Percentiles rank a stretch among this genome's conserved stretches.
Conservation (phyloP, 2,797 vertebrate species). For the Schizopygopsis pylzovi region DNA sequence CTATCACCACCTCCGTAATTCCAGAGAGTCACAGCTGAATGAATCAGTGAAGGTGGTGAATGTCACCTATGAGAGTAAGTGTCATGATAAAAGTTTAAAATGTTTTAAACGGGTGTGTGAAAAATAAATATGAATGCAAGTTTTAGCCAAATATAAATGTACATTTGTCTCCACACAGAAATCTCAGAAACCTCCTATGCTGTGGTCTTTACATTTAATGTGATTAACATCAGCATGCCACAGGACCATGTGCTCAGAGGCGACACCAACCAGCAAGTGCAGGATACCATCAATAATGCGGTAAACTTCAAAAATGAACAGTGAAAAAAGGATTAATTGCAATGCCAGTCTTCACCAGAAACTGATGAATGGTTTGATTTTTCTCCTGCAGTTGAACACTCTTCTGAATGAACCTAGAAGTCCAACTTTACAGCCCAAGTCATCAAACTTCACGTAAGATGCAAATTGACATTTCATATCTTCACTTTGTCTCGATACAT, state of each 20-base stretch:
- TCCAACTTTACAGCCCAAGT: too few relatives aligned
- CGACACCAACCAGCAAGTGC: neutral
- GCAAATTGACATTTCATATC: too few relatives aligned
- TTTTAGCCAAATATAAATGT: too few relatives aligned
- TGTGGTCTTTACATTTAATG: neutral
- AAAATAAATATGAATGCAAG: too few relatives aligned
- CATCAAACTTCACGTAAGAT: too few relatives aligned
- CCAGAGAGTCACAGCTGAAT: conserved; percentile 5
- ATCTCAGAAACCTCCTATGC: conserved; percentile 8
- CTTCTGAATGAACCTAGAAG: neutral
- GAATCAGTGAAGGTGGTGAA: conserved; percentile 13
- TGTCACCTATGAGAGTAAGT: conserved; percentile 29
- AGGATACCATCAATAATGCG: neutral
- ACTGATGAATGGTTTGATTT: neutral
- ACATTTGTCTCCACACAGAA: neutral
- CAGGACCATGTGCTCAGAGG: neutral
- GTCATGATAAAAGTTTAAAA: neutral
- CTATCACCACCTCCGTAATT: neutral
- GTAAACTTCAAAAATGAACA: neutral
- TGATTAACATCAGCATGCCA: conserved; percentile 20
- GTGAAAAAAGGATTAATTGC: neutral
- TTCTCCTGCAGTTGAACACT: too few relatives aligned
- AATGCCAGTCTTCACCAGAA: neutral
- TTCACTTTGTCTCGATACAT: too few relatives aligned
- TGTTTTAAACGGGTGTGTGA: too few relatives aligned